These are phyloP conservation scores for Seira sanloemensis DNA, from an alignment of 2,888 invertebrate species.

Conservation along the genomic window DNA sequence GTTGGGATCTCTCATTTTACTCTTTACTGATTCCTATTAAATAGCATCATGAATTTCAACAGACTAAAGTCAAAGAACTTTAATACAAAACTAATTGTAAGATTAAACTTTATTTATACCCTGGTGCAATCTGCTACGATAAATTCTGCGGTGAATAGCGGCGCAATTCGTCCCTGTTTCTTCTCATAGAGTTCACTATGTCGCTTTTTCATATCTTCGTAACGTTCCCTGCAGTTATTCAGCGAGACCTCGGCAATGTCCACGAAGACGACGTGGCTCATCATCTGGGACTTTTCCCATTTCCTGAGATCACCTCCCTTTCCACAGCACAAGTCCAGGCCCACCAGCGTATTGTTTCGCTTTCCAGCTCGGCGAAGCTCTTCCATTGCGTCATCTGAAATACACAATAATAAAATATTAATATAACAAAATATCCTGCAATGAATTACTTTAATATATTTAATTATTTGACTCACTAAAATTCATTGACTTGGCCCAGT, in stretches of 20 bases:
- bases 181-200: constrained; percentile 55
- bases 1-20: constrained; percentile 86
- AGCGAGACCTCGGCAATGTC: constrained; percentile 93
- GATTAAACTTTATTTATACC: constrained; percentile 74
- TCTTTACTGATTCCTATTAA: constrained; percentile 81
- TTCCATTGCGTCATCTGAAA: constrained; percentile 70
- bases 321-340: constrained; percentile 97
- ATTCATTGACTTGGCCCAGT: constrained; percentile 98
- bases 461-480: constrained; percentile 92
- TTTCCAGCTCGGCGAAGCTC: constrained; percentile 27
- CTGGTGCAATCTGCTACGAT: constrained; percentile 95
- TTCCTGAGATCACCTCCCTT: constrained; percentile 99
- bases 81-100: constrained; percentile 9
- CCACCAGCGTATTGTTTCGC: constrained; percentile 78
- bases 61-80: neutral
- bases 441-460: neutral
- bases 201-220: constrained; percentile 81
- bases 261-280: constrained; percentile 89
- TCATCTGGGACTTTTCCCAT: constrained; percentile 87
- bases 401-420: constrained; percentile 5
- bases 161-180: constrained; percentile 74
- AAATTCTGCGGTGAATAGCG: constrained; percentile 89
- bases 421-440: constrained; percentile 19
- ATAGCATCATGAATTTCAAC: neutral
- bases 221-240: constrained; percentile 84